phyloP scores from a whole-genome alignment of 2,797 vertebrate genomes.

The Darevskia nairensis region DNA sequence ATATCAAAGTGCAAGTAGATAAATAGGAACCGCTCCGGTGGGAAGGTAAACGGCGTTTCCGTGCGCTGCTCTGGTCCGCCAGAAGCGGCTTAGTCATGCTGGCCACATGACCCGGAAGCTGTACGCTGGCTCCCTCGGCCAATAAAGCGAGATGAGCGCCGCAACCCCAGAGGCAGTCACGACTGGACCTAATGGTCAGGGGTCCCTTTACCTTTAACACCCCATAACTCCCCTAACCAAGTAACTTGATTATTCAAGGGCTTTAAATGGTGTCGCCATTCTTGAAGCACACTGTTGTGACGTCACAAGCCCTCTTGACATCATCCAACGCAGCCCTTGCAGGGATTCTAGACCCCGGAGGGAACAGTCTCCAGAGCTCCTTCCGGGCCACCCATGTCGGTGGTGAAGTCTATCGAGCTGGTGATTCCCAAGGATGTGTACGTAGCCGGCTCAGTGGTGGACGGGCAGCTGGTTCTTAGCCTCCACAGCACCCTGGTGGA shows the following conservation, averaged over 20 bases:
- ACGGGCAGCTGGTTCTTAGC: constrained; percentile 59
- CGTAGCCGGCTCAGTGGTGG: constrained; percentile 57
- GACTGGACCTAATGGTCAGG: too few relatives aligned
- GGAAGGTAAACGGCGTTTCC: too few relatives aligned
- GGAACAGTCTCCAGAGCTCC: background rate
- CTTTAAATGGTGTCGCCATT: background rate
- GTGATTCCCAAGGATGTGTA: constrained; percentile 67
- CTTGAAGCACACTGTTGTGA: constrained; percentile 21
- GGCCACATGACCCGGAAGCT: too few relatives aligned
- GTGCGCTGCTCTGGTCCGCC: too few relatives aligned
- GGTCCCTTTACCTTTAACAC: too few relatives aligned
- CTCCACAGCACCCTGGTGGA: constrained; percentile 66
- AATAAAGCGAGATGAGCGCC: too few relatives aligned
- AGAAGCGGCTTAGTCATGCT: too few relatives aligned
- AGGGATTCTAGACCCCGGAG: background rate
- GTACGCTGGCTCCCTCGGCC: too few relatives aligned
- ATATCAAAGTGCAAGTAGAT: too few relatives aligned
- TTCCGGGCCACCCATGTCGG: constrained; percentile 53
- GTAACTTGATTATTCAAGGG: background rate
- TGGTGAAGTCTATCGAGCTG: constrained; percentile 67
- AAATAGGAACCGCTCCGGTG: too few relatives aligned
- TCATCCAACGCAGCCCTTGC: background rate
- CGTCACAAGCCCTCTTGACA: constrained; percentile 59
- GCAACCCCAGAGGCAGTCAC: too few relatives aligned
- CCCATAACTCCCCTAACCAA: too few relatives aligned